A percentile compares a stretch with the other conserved stretches of the same genome.
These are phyloP conservation scores for Dipus sagitta DNA, from an alignment of 2,797 vertebrate species.

Conservation along the genomic window DNA sequence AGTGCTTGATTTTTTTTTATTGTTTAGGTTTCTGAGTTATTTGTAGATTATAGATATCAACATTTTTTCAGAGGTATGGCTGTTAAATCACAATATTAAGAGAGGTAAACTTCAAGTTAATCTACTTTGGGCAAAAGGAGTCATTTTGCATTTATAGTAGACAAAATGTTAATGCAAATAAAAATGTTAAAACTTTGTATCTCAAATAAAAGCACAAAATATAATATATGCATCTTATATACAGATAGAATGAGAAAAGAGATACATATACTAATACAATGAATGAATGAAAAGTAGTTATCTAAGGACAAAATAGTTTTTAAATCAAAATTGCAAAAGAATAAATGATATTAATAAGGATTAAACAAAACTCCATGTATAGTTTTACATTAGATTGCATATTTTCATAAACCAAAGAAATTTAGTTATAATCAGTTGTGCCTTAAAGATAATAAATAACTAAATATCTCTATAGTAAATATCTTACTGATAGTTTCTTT, in stretches of 20 bases:
- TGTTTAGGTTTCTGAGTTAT: too few relatives aligned
- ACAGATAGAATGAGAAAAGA: neutral
- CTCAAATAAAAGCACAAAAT: slow-evolving; percentile 39
- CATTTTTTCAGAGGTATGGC: too few relatives aligned
- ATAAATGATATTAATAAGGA: neutral
- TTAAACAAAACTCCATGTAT: neutral
- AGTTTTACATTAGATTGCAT: neutral
- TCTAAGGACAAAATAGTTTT: neutral
- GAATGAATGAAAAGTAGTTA: neutral
- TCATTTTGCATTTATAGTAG: neutral
- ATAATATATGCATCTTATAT: neutral
- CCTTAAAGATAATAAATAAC: neutral
- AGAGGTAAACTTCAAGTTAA: neutral
- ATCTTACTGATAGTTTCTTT: slow-evolving; percentile 12
- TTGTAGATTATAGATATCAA: too few relatives aligned
- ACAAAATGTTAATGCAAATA: neutral
- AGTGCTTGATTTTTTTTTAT: too few relatives aligned
- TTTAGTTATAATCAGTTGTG: slow-evolving; percentile 35
- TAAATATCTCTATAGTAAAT: neutral
- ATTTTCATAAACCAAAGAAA: neutral
- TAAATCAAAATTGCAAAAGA: slow-evolving; percentile 35
- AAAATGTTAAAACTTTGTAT: slow-evolving; percentile 1
- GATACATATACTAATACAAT: neutral
- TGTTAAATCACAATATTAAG: neutral
- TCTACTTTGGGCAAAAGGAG: neutral